Conservation (phyloP, 2,888 invertebrate species). For the Platerodrilus igneus region DNA sequence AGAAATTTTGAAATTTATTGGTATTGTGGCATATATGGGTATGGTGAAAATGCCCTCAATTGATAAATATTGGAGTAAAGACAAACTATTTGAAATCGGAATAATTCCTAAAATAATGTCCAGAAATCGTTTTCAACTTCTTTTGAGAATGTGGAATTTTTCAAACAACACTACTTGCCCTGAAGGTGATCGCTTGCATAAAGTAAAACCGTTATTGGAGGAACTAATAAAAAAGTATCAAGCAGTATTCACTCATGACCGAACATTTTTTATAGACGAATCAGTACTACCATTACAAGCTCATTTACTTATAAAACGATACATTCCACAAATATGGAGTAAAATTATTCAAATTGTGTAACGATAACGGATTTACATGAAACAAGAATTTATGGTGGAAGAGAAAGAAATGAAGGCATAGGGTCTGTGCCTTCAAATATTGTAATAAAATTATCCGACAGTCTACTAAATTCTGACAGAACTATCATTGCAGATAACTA, state of each 20-base stretch:
- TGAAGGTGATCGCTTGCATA: slow-evolving; percentile 12
- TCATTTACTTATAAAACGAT: too few species aligned
- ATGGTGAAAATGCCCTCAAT: too few species aligned
- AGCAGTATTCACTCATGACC: slow-evolving; percentile 19
- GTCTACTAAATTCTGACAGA: not conserved
- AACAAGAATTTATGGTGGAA: not conserved
- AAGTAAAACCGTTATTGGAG: slow-evolving; percentile 17
- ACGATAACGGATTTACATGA: not conserved
- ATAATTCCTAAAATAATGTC: slow-evolving; percentile 8
- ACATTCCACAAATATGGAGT: too few species aligned
- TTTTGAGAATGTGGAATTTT: slow-evolving; percentile 16
- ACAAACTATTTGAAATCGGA: slow-evolving; percentile 2
- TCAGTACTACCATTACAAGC: slow-evolving; percentile 18
- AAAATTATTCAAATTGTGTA: not conserved
- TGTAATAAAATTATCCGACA: not conserved
- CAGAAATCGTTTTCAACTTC: slow-evolving; percentile 12
- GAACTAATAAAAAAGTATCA: slow-evolving; percentile 16
- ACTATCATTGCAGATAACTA: too few species aligned
- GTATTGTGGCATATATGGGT: too few species aligned
- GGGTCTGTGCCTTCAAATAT: not conserved
- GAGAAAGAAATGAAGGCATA: not conserved
- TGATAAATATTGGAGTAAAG: slow-evolving; percentile 10
- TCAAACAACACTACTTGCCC: slow-evolving; percentile 11
- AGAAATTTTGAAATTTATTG: too few species aligned
- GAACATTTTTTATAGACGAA: slow-evolving; percentile 28